phyloP scores from a whole-genome alignment of 2,888 invertebrate species.

The Chelonus formosanus region DNA sequence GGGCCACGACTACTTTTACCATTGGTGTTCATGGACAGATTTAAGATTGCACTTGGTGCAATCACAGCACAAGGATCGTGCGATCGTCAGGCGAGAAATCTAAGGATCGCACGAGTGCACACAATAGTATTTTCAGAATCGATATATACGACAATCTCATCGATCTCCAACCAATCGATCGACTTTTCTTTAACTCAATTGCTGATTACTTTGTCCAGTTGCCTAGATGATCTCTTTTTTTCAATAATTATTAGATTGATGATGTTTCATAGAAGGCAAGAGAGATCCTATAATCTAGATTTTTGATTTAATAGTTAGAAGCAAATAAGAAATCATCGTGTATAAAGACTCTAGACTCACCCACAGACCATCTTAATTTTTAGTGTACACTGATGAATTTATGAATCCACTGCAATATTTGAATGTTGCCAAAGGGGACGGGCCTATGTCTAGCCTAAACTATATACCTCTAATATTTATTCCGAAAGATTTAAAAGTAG shows the following conservation, averaged over 20 bases:
- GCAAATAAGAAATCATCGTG: conserved; percentile 2
- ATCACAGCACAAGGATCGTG: conserved; percentile 4
- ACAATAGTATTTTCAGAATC: not conserved
- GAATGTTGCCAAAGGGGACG: conserved; percentile 64
- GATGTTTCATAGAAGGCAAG: not conserved
- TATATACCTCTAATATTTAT: conserved; percentile 50
- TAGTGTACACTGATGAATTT: conserved; percentile 60
- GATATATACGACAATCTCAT: not conserved
- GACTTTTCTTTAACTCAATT: conserved; percentile 10
- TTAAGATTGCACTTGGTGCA: conserved; percentile 48
- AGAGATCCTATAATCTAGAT: too few species aligned
- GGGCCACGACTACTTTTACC: conserved; percentile 11
- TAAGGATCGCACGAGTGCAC: conserved; percentile 3
- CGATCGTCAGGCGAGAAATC: conserved; percentile 4
- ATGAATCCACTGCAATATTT: conserved; percentile 62
- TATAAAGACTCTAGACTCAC: too few species aligned
- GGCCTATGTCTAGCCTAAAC: conserved; percentile 54
- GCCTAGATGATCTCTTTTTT: not conserved
- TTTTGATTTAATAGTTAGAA: too few species aligned
- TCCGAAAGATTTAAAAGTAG: conserved; percentile 57
- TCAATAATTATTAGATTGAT: not conserved
- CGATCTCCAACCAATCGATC: conserved; percentile 14
- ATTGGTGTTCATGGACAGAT: conserved; percentile 42
- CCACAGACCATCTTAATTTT: conserved; percentile 13
- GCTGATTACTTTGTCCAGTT: conserved; percentile 6